Percentiles rank a stretch among this genome's conserved stretches.
These are phyloP conservation scores for Drosophila saltans DNA, from an alignment of 1,140 invertebrate genomes.

Conservation along the genomic window DNA sequence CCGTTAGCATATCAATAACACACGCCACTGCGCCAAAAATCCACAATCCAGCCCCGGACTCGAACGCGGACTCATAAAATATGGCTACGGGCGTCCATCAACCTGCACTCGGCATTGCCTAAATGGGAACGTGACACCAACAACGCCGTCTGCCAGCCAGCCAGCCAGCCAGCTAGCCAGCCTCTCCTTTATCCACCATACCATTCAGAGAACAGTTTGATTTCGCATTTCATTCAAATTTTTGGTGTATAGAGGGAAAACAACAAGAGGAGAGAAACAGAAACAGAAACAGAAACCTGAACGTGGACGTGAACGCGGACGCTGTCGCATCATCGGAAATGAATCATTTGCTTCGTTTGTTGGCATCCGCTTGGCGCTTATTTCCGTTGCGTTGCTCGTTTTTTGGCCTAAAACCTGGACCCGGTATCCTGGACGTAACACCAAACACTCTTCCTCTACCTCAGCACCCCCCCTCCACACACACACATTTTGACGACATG, in stretches of 20 bases:
- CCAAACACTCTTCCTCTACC: not conserved
- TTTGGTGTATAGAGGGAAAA: conserved; percentile 52
- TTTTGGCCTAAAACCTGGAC: conserved; percentile 46
- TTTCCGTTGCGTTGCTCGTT: conserved; percentile 74
- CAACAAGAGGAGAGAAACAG: not conserved
- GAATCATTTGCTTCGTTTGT: conserved; percentile 83
- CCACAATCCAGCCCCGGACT: conserved; percentile 9
- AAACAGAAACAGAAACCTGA: conserved; percentile 9
- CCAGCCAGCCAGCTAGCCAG: not conserved
- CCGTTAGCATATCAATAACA: conserved; percentile 82
- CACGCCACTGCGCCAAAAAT: conserved; percentile 45
- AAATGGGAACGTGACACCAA: conserved; percentile 61
- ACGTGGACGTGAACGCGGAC: conserved; percentile 42
- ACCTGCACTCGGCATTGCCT: conserved; percentile 52
- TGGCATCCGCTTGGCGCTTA: conserved; percentile 82
- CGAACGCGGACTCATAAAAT: conserved; percentile 64
- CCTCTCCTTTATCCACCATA: not conserved
- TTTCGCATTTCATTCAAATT: conserved; percentile 80
- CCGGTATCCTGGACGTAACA: conserved; percentile 5
- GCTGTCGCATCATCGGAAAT: conserved; percentile 83
- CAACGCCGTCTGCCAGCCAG: conserved; percentile 45
- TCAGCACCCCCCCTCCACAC: not conserved
- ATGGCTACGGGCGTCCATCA: conserved; percentile 74
- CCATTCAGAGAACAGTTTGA: conserved; percentile 48
- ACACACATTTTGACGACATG: conserved; percentile 54